Conservation (phyloP, 2,888 invertebrate species). For the Papilio gigon region DNA sequence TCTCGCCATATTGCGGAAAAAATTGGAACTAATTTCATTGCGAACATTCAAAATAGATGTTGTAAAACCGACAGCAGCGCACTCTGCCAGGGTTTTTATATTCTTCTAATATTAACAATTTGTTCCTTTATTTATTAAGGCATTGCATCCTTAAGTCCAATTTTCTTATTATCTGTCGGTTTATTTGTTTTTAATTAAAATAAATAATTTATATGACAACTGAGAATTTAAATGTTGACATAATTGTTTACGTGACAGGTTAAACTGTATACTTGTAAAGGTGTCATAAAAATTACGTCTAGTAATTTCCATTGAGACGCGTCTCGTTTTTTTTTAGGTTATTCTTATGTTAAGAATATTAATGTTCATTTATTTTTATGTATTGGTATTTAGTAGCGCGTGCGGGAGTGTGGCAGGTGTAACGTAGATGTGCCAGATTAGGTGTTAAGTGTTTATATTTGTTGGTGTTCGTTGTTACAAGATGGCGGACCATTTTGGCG, state of each 20-base stretch:
- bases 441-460: conserved; percentile 52
- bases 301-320: conserved; percentile 60
- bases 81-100: too few relatives aligned
- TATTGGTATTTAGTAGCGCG: conserved; percentile 46
- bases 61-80: too few relatives aligned
- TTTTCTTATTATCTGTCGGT: too few relatives aligned
- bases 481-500: conserved; percentile 35
- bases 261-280: conserved; percentile 4
- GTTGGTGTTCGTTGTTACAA: conserved; percentile 61
- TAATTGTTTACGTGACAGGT: conserved; percentile 3
- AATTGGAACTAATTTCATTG: too few relatives aligned
- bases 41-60: too few relatives aligned
- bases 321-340: conserved; percentile 68
- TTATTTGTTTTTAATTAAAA: too few relatives aligned
- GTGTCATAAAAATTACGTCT: conserved; percentile 43
- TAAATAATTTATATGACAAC: too few relatives aligned
- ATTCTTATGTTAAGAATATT: conserved; percentile 80
- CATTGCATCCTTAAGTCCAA: too few relatives aligned
- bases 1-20: too few relatives aligned
- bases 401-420: conserved; percentile 62
- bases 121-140: too few relatives aligned
- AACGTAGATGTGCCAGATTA: conserved; percentile 72
- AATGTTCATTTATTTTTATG: conserved; percentile 59
- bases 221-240: too few relatives aligned
- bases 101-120: too few relatives aligned